Base-by-base conservation (phyloP, 2,797 vertebrate genomes). In the Myiotriccus ornatus region DNA sequence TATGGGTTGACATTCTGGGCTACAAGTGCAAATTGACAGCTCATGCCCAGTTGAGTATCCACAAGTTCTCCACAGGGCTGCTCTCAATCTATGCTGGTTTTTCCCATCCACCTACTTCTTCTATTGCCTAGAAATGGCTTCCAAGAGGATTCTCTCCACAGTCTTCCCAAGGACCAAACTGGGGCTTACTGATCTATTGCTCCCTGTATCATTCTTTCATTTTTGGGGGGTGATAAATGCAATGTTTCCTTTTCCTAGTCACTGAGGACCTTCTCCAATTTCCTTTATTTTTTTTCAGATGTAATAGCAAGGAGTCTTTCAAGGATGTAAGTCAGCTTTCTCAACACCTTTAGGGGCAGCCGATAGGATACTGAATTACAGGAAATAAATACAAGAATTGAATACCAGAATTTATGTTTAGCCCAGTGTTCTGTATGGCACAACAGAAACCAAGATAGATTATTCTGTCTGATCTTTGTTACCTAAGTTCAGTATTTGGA, bases 1-100 rank as follows among this genome's bases (percentile, higher is more conserved):
- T 9, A 35, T 0, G 1, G 1, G 28, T 1, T 30, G 15, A 14
- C 16, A 43, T 60, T 50, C 21, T 60, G 64, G 22, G 20, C 13
- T 43, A 5, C 55, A 50, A 59, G 16, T 9, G 1, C 25, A 21
- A 23, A 60, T 16, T 60, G 21, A 50, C 10, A 50, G 19, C 21
- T 69, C 25, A 24, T 30, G 20, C 41, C 44, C 55, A 50, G 4
- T 19, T 17, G 20, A 50, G 44, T 43, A 43, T 50, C 14, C 15
- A 4, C 12, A 37, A 63, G 14, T 78, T n/a, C 34, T 53, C 34
- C 7, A 2, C 13, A 87, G 44, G 39, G 9, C 27, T 55, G 11
- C 43, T 86, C 28, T 73, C 27, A 56, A 12, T 5, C 18, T 60
- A 1, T 7, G 14, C 30, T 56, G 7, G 1, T n/a, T 53, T 32